Conservation (phyloP, 2,797 vertebrate genomes). For the Knipowitschia caucasica region DNA sequence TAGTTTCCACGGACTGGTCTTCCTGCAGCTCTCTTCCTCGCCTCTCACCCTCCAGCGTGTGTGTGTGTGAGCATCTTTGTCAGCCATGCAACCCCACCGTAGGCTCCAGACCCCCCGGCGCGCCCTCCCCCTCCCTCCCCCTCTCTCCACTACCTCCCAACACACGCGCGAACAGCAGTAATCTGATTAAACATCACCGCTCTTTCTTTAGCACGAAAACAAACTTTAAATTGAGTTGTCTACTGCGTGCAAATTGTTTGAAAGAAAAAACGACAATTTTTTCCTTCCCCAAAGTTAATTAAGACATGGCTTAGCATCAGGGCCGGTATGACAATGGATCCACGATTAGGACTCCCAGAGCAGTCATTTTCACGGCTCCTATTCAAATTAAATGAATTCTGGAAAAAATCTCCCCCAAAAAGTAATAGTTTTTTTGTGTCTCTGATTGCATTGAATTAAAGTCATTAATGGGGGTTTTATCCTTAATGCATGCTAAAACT, state of each 20-base stretch:
- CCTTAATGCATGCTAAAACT: too few species aligned
- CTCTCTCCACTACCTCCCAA: slow-evolving; percentile 11
- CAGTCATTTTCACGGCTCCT: too few species aligned
- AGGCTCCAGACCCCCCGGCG: slow-evolving; percentile 45
- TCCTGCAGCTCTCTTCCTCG: slow-evolving; percentile 8
- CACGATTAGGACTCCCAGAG: too few species aligned
- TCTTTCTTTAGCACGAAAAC: slow-evolving; percentile 5
- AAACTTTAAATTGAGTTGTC: not conserved
- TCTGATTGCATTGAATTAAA: too few species aligned
- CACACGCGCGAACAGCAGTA: slow-evolving; percentile 23
- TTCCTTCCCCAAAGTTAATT: not conserved
- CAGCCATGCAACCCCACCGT: slow-evolving; percentile 32
- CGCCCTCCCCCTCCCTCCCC: slow-evolving; percentile 28
- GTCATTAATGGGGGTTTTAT: too few species aligned
- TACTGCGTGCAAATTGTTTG: not conserved
- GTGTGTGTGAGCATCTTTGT: slow-evolving; percentile 56
- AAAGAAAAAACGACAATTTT: not conserved
- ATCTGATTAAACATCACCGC: slow-evolving; percentile 60
- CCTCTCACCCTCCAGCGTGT: slow-evolving; percentile 10
- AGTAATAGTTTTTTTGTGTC: too few species aligned
- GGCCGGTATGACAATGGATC: too few species aligned
- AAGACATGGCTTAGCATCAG: too few species aligned
- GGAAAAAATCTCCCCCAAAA: too few species aligned
- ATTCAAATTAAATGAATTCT: too few species aligned
- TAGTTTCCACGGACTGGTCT: slow-evolving; percentile 9